Base-by-base conservation (phyloP, 2,113 vertebrate species). In the Bufo bufo region DNA sequence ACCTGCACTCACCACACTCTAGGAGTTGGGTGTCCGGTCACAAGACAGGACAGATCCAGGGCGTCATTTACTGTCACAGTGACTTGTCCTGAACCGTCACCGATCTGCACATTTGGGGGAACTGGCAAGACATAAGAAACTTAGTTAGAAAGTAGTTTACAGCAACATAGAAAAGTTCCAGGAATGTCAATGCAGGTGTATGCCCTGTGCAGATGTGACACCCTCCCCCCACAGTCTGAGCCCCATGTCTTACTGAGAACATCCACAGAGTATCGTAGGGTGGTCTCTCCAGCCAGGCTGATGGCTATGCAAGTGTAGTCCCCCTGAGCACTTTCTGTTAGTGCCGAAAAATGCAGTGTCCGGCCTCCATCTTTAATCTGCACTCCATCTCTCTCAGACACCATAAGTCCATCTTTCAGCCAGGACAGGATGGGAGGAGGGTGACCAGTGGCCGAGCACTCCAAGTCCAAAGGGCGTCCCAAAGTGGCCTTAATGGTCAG, bases 401-500 rank as follows among this genome's bases (percentile, higher is more conserved):
- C 17, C 50, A 93, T 89, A 17, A 71, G 95, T 89, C 96, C 96
- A 82, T 97, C 96, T 92, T 97, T 99, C 20, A 97, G 83, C 98
- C 98, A 99, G 13, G 91, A 90, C 74, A 99, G 93, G 0, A 90
- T 92, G 16, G 98, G 98, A 69, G 97, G 96, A 33, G 98, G 98
- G 91, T 99, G 97, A 75, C 98, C 98, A 59, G 95, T 91, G 50
- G 97, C 97, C 87, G 98, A 98, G 84, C 98, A 99, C 1, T 94
- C 91, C 77, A 99, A 94, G 12, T 93, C 96, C 82, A 99, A 94
- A 16, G 97, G 96, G 90, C 97, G 98, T 90, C 93, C 94, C 89
- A 98, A 88, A 3, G 96, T 96, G 93, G 97, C 97, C 81, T 94
- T 93, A 86, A 97, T 88, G 17, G n/a, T 4, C 0, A 45, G 85